phyloP scores from a whole-genome alignment of 2,888 invertebrate species.

The Hofmannophila pseudospretella region DNA sequence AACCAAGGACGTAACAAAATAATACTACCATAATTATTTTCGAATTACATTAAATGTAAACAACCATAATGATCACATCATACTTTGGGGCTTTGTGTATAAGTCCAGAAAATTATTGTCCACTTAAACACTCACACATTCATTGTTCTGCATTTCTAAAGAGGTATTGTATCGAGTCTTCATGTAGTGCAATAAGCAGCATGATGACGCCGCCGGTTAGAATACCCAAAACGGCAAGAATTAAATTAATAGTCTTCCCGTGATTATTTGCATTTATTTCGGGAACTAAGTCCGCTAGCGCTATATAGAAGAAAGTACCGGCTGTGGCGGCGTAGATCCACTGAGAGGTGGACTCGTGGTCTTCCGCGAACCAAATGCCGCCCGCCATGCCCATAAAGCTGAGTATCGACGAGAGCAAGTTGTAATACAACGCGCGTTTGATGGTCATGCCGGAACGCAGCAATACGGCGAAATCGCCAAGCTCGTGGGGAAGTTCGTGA shows the following conservation, averaged over 20 bases:
- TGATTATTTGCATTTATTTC: slow-evolving; percentile 77
- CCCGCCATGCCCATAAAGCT: slow-evolving; percentile 87
- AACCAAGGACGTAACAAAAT: not conserved
- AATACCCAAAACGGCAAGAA: slow-evolving; percentile 82
- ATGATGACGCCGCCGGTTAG: slow-evolving; percentile 83
- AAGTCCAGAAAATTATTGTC: too few species aligned
- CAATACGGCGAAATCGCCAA: slow-evolving; percentile 89
- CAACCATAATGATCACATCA: too few species aligned
- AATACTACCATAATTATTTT: not conserved
- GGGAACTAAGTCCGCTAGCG: slow-evolving; percentile 86
- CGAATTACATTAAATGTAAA: not conserved
- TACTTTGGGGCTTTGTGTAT: too few species aligned
- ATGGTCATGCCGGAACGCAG: slow-evolving; percentile 87
- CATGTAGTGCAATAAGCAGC: slow-evolving; percentile 85
- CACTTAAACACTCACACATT: too few species aligned
- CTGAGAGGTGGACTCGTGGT: slow-evolving; percentile 81
- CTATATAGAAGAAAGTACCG: slow-evolving; percentile 89
- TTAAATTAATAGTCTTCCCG: slow-evolving; percentile 70
- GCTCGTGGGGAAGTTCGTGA: slow-evolving; percentile 89
- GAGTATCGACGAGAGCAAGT: slow-evolving; percentile 84
- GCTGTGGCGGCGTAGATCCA: slow-evolving; percentile 90
- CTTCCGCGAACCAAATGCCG: slow-evolving; percentile 83
- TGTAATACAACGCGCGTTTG: slow-evolving; percentile 83
- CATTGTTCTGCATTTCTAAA: slow-evolving; percentile 67
- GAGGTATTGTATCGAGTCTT: slow-evolving; percentile 76